phyloP scores from a whole-genome alignment of 2,113 vertebrate genomes.

The Dryoscopus gambensis region DNA sequence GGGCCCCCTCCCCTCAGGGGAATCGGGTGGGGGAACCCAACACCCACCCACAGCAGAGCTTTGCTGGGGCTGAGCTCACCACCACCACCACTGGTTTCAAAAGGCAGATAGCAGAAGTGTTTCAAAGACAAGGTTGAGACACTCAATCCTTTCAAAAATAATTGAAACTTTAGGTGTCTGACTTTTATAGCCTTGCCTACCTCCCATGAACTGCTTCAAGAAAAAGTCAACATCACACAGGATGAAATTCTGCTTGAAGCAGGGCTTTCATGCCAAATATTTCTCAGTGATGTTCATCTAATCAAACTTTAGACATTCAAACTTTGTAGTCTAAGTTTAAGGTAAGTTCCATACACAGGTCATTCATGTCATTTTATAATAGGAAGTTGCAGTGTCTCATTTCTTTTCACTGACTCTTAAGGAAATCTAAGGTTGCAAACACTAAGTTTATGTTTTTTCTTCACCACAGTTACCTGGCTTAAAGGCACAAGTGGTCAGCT shows the following conservation, averaged over 20 bases:
- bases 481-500: background rate
- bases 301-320: background rate
- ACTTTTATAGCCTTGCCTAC: background rate
- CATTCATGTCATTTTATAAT: background rate
- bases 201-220: background rate
- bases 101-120: background rate
- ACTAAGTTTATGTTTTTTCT: background rate
- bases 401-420: background rate
- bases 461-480: background rate
- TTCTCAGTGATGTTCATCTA: background rate
- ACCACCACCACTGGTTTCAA: background rate
- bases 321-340: background rate
- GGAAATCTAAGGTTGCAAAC: background rate
- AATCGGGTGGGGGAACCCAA: too few relatives aligned
- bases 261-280: background rate
- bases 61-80: slow-evolving; percentile 6
- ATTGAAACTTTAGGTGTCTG: background rate
- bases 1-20: too few relatives aligned
- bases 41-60: background rate
- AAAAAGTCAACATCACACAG: background rate
- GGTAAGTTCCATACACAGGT: background rate
- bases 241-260: background rate
- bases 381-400: background rate
- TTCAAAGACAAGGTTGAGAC: background rate
- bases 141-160: background rate